Evolutionary conservation across 2,888 invertebrate genomes (phyloP).

Genomic region (Conus canariensis): DNA sequence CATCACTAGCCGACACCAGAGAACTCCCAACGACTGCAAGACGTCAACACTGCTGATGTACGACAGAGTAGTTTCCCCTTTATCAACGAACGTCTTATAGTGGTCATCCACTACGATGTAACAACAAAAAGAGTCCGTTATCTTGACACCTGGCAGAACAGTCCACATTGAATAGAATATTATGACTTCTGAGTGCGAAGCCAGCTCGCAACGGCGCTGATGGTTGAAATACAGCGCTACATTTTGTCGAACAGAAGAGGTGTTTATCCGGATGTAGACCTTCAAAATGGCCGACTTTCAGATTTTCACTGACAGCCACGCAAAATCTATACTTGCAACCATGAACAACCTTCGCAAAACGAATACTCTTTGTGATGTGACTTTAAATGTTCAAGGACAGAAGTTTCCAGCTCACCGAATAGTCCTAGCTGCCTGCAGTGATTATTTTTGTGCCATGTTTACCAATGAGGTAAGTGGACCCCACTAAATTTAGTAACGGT

Average conservation of each 20-base stretch:
- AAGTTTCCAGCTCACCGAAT: slow-evolving; percentile 76
- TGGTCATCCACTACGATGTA: not conserved
- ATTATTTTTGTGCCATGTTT: slow-evolving; percentile 79
- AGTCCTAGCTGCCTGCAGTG: slow-evolving; percentile 77
- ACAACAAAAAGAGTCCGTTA: not conserved
- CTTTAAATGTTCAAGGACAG: slow-evolving; percentile 71
- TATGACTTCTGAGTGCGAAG: not conserved
- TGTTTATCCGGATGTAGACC: not conserved
- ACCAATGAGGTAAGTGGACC: slow-evolving; percentile 72
- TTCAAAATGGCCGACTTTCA: slow-evolving; percentile 60
- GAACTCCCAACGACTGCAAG: not conserved
- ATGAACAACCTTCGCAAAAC: slow-evolving; percentile 77
- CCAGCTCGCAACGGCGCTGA: not conserved
- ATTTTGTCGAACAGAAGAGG: not conserved
- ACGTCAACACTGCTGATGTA: slow-evolving; percentile 8
- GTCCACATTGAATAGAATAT: not conserved
- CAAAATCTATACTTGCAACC: slow-evolving; percentile 75
- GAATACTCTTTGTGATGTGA: slow-evolving; percentile 75
- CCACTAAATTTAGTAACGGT: too few species aligned
- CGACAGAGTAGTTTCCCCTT: not conserved
- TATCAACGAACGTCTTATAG: not conserved
- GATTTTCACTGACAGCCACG: slow-evolving; percentile 76
- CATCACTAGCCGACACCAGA: not conserved
- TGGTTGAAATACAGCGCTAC: not conserved
- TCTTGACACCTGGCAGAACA: not conserved